Evolutionary conservation across 2,797 vertebrate species (phyloP).

Genomic region (Spea hammondii): DNA sequence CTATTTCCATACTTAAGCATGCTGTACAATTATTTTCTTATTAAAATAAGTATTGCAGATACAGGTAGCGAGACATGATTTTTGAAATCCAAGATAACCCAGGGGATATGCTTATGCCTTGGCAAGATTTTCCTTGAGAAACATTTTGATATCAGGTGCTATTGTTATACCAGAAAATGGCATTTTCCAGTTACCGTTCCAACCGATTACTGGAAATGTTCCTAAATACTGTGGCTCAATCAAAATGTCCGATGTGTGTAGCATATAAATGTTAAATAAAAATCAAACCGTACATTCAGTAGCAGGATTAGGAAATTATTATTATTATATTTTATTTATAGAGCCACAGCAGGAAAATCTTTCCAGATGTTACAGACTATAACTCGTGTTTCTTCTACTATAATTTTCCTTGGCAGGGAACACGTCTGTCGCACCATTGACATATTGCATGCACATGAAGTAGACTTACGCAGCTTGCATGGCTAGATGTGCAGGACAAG

Average conservation of each 20-base stretch:
- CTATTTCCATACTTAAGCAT: too few species aligned
- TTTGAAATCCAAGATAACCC: neutral
- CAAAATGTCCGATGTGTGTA: conserved; percentile 1
- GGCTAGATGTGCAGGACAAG: too few species aligned
- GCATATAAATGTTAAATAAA: neutral
- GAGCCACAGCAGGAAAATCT: too few species aligned
- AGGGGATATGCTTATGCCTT: neutral
- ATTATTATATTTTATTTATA: too few species aligned
- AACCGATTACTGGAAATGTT: conserved; percentile 28
- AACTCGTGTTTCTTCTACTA: too few species aligned
- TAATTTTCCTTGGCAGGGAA: too few species aligned
- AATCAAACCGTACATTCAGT: neutral
- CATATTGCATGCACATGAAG: too few species aligned
- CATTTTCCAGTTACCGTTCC: conserved; percentile 15
- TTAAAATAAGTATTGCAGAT: neutral
- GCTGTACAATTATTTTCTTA: neutral
- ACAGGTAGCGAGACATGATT: neutral
- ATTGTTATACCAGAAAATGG: conserved; percentile 24
- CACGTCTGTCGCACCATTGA: too few species aligned
- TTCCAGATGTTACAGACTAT: too few species aligned
- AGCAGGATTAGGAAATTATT: neutral
- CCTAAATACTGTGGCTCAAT: conserved; percentile 22
- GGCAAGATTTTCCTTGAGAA: neutral
- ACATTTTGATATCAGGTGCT: conserved; percentile 22
- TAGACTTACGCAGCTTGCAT: too few species aligned